Base-by-base conservation (phyloP, 1,140 invertebrate species). In the Aethina tumida region DNA sequence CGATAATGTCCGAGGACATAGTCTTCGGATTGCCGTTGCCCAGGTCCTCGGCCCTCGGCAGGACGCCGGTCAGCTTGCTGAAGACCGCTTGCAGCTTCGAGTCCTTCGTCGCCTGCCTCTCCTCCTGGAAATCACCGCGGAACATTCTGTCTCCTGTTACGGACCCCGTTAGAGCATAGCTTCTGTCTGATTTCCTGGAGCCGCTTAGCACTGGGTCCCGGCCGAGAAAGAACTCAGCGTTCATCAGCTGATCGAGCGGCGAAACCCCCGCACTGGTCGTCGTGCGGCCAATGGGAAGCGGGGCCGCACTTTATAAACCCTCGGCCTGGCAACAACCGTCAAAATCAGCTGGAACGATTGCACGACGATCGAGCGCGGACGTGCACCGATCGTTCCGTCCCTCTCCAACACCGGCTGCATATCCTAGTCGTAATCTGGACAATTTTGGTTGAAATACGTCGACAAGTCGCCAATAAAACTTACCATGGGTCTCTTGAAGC, bases 271-370 rank as follows among this genome's bases (percentile, higher is more conserved):
- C 32, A 35, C 28, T 35, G 28, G 41, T 39, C 31, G 32, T 20
- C 13, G 9, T 13, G 5, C 41, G 25, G 39, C 55, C 55, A 58
- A 58, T 58, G 31, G 40, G 34, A 44, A 45, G 14, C 33, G 35
- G 38, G 32, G 24, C 33, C 46, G 43, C 35, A 34, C 41, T 38
- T 51, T 46, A 35, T 44, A 35, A 47, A 51, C 42, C 35, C 34
- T 39, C 42, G 41, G 55, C 55, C 55, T 58, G 55, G 55, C 50
- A 58, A 58, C 55, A 58, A 53, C 55, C 55, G 53, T 58, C 53
- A 58, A 51, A 58, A 53, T 58, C 55, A 58, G 55, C 55, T 58
- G 55, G 49, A 58, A 58, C 53, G 55, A 58, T 58, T 52, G 50
- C 33, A 24, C 15, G 10, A 45, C 24, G n/a, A 9, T 29, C 18